phyloP scores from a whole-genome alignment of 1,140 invertebrate species.

The Dryas iulia region DNA sequence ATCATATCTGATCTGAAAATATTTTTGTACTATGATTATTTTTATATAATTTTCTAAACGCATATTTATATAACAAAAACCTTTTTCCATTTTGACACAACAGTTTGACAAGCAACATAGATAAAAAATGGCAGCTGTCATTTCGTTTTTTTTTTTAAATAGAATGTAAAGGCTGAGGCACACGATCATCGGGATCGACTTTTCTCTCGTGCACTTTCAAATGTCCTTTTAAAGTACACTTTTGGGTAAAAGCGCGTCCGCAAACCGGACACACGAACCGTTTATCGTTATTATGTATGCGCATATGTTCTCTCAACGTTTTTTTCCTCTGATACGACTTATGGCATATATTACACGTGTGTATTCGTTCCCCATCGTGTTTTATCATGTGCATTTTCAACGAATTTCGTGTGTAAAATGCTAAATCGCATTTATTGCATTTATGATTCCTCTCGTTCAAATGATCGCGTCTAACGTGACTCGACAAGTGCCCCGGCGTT shows the following conservation, averaged over 20 bases:
- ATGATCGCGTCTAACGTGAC: slow-evolving; percentile 65
- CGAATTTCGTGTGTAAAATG: slow-evolving; percentile 67
- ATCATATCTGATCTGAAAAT: no score
- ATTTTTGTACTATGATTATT: no score
- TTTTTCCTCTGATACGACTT: slow-evolving; percentile 74
- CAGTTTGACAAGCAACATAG: neutral
- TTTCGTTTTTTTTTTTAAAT: neutral
- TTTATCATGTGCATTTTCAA: slow-evolving; percentile 89
- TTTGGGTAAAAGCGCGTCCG: slow-evolving; percentile 83
- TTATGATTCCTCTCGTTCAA: slow-evolving; percentile 72
- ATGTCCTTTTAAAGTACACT: slow-evolving; percentile 78
- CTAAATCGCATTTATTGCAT: slow-evolving; percentile 74
- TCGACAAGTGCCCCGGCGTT: slow-evolving; percentile 59
- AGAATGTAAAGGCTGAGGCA: slow-evolving; percentile 23
- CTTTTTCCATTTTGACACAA: neutral
- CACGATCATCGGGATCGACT: slow-evolving; percentile 21
- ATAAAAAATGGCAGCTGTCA: no score
- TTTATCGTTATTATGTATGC: slow-evolving; percentile 87
- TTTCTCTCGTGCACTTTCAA: slow-evolving; percentile 69
- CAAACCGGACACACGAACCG: slow-evolving; percentile 86
- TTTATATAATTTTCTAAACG: no score
- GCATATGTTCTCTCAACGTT: slow-evolving; percentile 83
- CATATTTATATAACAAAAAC: no score
- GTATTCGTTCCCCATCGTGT: slow-evolving; percentile 82
- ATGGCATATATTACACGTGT: slow-evolving; percentile 65